Base-by-base conservation (phyloP, 30 jellyfish, hydroid and myxozoan genomes). In the Aurelia aurita region DNA sequence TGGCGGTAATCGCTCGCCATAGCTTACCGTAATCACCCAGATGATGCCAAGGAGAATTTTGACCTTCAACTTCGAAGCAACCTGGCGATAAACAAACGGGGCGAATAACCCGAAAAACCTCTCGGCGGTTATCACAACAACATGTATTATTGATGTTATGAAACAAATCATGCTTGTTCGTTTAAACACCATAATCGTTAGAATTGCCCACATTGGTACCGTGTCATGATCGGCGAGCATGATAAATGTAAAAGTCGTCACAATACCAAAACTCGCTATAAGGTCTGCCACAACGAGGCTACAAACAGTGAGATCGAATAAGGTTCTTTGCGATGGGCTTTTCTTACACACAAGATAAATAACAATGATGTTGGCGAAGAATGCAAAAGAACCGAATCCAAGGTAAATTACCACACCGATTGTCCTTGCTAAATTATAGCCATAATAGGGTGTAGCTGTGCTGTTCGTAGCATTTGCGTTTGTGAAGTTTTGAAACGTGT, bases 221-320 rank as follows among this genome's bases (percentile, higher is more conserved):
- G 69, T 29, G 29, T 59, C 45, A 51, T 46, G 23, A n/a, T 25
- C 23, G 15, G 54, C 53, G 2, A 19, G 63, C 31, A 26, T 45
- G 47, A 65, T 3, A 25, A 39, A 39, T 6, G 70, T 9, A 16
- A 60, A 63, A 46, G n/a, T 49, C 15, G 82, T 58, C 74, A 80
- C 44, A 59, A 80, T 63, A 1, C 53, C 64, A 9, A 64, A 12
- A 22, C 82, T 53, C 21, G 74, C 68, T 1, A 46, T 3, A 29
- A 80, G 53, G 49, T 80, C 83, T 18, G 90, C 82, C 19, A 65
- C 7, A 13, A 66, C 90, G 28, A 80, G 82, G 63, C 90, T 80
- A 14, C 74, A 80, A 15, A 80, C 79, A 21, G 90, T 80, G 44
- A 80, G 26, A 39, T 80, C 90, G 49, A 80, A 80, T 13, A 66